Base-by-base conservation (phyloP, 2,113 vertebrate species). In the Sigmodon hispidus region DNA sequence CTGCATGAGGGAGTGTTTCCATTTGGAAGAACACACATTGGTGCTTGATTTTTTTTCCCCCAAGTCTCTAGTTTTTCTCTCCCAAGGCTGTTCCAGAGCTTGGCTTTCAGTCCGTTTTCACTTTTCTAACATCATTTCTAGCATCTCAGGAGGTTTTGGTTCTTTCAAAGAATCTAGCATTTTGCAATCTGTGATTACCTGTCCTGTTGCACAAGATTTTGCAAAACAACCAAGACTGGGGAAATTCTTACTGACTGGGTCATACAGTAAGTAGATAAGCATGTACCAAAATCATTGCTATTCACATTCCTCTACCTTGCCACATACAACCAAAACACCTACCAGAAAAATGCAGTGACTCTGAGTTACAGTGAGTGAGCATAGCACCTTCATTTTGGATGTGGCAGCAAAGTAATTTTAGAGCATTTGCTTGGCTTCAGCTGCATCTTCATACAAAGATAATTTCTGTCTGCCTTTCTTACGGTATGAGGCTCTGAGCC, bases 401-500 rank as follows among this genome's bases (percentile, higher is more conserved):
- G n/a, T 72, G 29, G 50, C 72, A 59, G 34, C 15, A 34, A 90
- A 87, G 21, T 87, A 22, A 81, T 31, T 93, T 84, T 79, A 73
- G 7, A 87, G 76, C 61, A 50, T 83, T 59, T 36, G 9, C 5
- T 87, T 77, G 29, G 81, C 69, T 55, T 45, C 69, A 22, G 61
- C 87, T 90, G 43, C 16, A 1, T 73, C 87, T 93, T 91, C n/a
- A 55, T 59, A 86, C 50, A 81, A 93, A 72, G 85, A 29, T 84
- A 75, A 72, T 93, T 93, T 79, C 31, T 80, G 43, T 93, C 36
- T 43, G 81, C 77, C 79, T 91, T 94, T 94, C 45, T 77, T 67
- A 69, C 50, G 11, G 88, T 57, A 87, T 48, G 50, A 88, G 75
- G 70, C 89, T 79, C 16, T 12, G 34, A 65, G 69, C 34, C 94